Evolutionary conservation across 2,888 invertebrate species (phyloP), one percentile per base, ranked within the genome.

Genomic region (Chloroclysta siterata): DNA sequence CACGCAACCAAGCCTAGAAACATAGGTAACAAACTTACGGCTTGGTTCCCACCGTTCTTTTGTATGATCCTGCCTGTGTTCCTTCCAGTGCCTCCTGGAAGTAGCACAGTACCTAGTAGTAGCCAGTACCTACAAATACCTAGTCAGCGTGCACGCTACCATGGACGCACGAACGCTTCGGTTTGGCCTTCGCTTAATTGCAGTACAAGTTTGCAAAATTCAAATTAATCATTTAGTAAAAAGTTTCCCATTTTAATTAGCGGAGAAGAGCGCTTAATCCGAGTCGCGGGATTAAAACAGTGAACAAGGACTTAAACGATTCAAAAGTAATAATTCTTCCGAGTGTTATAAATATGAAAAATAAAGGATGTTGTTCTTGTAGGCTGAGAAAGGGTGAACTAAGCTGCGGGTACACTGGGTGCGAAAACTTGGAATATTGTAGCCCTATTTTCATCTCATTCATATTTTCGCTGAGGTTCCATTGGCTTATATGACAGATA

Each of bases 251-350:
- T 91, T 72, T 91, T 91, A 90, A 91, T 90, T 90, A 90, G 88
- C 83, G 85, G 77, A 79, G 85, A 78, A 75, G 82, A 87, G 85
- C 83, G 85, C 85, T 89, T 91, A 89, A 90, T 90, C 89, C 77
- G 78, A 79, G 77, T 83, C 76, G 73, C 73, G 76, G 90, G 92
- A 93, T 93, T 92, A 92, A 85, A 85, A 81, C 81, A 88, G 81
- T 80, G 86, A 79, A 84, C 88, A 91, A 90, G 88, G 93, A 92
- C 92, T 93, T 93, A 92, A 93, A 90, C 87, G 92, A 91, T 93
- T 92, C 88, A 82, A 82, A 89, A 88, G 85, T 88, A 92, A 93
- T 92, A 93, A 90, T 91, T 93, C 91, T 92, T 90, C 84, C 57
- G 79, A 84, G 87, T 88, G 84, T 88, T 89, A 90, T 88, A 90